These are phyloP conservation scores for Heliothis virescens DNA, from an alignment of 1,140 invertebrate species.

Conservation along the genomic window DNA sequence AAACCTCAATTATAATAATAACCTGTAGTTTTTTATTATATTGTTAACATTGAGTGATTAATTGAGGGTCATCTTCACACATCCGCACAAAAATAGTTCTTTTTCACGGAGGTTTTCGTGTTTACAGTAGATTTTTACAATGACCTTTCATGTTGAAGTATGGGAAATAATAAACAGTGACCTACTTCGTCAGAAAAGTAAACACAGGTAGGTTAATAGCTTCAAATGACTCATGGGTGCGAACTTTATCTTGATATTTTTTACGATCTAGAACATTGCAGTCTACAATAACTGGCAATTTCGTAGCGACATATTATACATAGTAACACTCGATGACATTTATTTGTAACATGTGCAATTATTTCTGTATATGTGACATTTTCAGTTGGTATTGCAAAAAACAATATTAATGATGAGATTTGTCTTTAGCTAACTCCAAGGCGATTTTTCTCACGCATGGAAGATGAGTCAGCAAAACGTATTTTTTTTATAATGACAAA, in stretches of 20 bases:
- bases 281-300: background rate
- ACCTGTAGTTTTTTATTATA: too few relatives aligned
- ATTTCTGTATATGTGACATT: too few relatives aligned
- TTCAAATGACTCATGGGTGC: background rate
- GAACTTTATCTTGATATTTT: conserved; percentile 22
- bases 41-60: too few relatives aligned
- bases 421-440: too few relatives aligned
- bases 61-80: too few relatives aligned
- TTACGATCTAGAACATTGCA: background rate
- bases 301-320: background rate
- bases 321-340: background rate
- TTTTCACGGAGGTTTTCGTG: conserved; percentile 30
- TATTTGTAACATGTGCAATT: background rate
- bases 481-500: too few relatives aligned
- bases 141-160: conserved; percentile 18
- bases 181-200: conserved; percentile 4
- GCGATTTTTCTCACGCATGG: too few relatives aligned
- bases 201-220: conserved; percentile 2
- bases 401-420: too few relatives aligned
- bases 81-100: background rate
- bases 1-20: too few relatives aligned
- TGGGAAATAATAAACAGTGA: conserved; percentile 23
- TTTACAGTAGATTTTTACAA: conserved; percentile 5
- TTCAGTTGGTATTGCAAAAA: too few relatives aligned
- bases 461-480: too few relatives aligned